Evolutionary conservation across 2,888 invertebrate genomes (phyloP).

Genomic region (Ephialtes manifestator): DNA sequence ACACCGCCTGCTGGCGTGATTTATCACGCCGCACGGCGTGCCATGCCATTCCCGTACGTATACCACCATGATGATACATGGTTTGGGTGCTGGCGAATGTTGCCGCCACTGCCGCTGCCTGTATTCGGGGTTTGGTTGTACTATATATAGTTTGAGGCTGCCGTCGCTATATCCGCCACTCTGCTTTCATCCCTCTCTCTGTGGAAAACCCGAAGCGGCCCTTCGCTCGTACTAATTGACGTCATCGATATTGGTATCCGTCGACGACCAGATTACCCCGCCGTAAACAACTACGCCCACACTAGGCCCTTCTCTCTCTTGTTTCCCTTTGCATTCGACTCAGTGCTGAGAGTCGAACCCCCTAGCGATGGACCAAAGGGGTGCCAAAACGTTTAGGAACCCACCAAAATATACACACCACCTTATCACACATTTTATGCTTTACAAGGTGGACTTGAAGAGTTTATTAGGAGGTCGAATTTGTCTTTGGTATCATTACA

Average conservation of each 20-base stretch:
- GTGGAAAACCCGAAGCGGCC: conserved; percentile 69
- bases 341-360: no score
- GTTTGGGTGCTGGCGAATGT: conserved; percentile 69
- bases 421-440: not conserved
- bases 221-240: conserved; percentile 85
- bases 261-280: conserved; percentile 85
- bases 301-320: conserved; percentile 60
- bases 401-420: conserved; percentile 9
- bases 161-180: conserved; percentile 30
- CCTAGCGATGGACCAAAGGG: conserved; percentile 27
- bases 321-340: conserved; percentile 49
- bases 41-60: conserved; percentile 78
- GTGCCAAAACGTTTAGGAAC: not conserved
- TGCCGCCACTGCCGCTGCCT: conserved; percentile 47
- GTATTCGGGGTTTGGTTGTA: conserved; percentile 31
- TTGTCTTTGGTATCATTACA: not conserved
- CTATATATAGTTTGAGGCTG: conserved; percentile 23
- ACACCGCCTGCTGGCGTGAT: conserved; percentile 84
- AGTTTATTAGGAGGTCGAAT: not conserved
- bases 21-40: conserved; percentile 82
- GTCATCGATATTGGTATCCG: conserved; percentile 86
- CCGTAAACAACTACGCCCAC: conserved; percentile 83
- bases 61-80: conserved; percentile 84
- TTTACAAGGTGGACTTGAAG: not conserved
- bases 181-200: conserved; percentile 50